phyloP scores from a whole-genome alignment of 2,797 vertebrate genomes.

The Melanogrammus aeglefinus region DNA sequence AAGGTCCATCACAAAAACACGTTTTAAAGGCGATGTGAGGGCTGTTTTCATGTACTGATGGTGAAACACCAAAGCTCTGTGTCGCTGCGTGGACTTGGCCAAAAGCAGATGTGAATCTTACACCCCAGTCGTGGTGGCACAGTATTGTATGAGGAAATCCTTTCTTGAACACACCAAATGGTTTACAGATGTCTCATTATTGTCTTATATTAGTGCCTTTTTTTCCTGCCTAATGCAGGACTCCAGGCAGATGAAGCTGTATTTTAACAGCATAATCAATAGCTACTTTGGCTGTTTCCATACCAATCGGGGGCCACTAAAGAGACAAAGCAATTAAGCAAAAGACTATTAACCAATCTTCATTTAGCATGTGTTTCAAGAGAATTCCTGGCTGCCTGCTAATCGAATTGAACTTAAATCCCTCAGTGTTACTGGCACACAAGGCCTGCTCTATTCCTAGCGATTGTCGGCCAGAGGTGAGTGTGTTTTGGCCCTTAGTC shows the following conservation, averaged over 20 bases:
- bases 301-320: not conserved
- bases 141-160: slow-evolving; percentile 44
- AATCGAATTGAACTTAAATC: not conserved
- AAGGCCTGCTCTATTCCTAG: slow-evolving; percentile 15
- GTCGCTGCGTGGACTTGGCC: slow-evolving; percentile 31
- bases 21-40: not conserved
- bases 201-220: not conserved
- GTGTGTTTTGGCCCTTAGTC: slow-evolving; percentile 44
- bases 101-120: slow-evolving; percentile 33
- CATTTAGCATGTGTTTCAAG: not conserved
- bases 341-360: not conserved
- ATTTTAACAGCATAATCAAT: too few species aligned
- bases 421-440: slow-evolving; percentile 14
- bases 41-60: slow-evolving; percentile 1
- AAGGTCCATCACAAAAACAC: slow-evolving; percentile 69
- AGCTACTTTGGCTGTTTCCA: too few species aligned
- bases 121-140: slow-evolving; percentile 9
- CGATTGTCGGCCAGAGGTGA: slow-evolving; percentile 19
- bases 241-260: too few species aligned
- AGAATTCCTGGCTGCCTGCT: not conserved
- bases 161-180: slow-evolving; percentile 57
- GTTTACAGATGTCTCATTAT: slow-evolving; percentile 61
- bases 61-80: slow-evolving; percentile 13
- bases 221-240: not conserved
- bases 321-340: not conserved